Percentiles rank a stretch among this genome's conserved stretches.
Conservation (phyloP, 2,888 invertebrate genomes). For the Zaprionus bogoriensis region DNA sequence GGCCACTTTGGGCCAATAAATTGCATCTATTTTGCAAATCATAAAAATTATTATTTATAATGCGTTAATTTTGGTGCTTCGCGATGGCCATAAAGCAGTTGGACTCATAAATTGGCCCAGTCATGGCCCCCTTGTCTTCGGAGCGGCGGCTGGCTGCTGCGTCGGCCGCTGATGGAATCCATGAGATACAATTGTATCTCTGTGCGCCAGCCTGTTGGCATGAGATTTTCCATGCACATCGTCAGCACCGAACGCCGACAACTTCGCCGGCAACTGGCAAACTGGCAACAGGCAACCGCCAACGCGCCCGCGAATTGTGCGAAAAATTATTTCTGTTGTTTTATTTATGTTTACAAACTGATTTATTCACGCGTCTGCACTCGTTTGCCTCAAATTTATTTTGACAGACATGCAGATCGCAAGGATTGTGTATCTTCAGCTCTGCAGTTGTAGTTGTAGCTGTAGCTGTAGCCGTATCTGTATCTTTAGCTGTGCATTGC, state of each 20-base stretch:
- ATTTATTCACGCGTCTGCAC: conserved; percentile 59
- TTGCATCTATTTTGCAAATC: conserved; percentile 57
- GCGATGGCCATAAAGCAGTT: conserved; percentile 66
- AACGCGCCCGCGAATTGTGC: conserved; percentile 50
- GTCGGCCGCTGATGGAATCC: conserved; percentile 43
- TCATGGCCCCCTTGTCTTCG: conserved; percentile 17
- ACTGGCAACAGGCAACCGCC: neutral
- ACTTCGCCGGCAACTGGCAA: conserved; percentile 16
- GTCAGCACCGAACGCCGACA: conserved; percentile 29
- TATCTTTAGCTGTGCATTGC: neutral
- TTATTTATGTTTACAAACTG: conserved; percentile 75
- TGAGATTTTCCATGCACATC: conserved; percentile 63
- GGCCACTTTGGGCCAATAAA: conserved; percentile 40
- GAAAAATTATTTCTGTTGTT: conserved; percentile 62
- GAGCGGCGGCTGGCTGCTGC: conserved; percentile 12
- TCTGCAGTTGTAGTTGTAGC: conserved; percentile 10
- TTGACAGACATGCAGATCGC: conserved; percentile 65
- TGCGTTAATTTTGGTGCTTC: conserved; percentile 62
- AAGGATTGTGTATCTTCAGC: conserved; percentile 45
- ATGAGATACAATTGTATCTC: conserved; percentile 43
- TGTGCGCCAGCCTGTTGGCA: conserved; percentile 28
- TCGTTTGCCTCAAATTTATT: conserved; percentile 65
- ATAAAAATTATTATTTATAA: conserved; percentile 78
- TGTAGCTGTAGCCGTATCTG: neutral
- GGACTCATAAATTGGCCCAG: conserved; percentile 64